These are phyloP conservation scores for Taenioides sp. DNA, from an alignment of 2,797 vertebrate genomes.

Conservation along the genomic window DNA sequence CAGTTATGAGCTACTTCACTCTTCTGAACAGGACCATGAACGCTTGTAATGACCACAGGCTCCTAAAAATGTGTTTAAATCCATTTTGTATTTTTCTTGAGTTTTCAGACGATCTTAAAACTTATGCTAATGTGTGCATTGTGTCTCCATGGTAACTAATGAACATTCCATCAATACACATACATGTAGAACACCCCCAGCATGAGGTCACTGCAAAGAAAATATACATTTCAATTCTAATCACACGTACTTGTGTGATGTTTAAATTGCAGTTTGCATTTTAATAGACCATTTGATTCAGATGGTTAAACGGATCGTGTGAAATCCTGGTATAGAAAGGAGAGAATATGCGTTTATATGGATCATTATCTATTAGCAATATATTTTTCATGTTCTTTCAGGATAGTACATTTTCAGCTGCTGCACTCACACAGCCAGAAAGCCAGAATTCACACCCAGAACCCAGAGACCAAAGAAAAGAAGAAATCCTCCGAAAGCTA, in stretches of 20 bases:
- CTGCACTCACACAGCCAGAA: neutral
- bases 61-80: no score
- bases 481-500: neutral
- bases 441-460: neutral
- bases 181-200: no score
- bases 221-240: neutral
- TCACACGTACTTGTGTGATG: neutral
- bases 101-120: no score
- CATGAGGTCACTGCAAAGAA: no score
- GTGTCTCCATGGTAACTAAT: no score
- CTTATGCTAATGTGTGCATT: no score
- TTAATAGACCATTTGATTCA: neutral
- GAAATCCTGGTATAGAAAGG: neutral
- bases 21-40: no score
- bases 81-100: no score
- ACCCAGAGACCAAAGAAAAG: neutral
- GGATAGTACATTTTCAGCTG: neutral
- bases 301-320: neutral
- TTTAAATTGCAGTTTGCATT: neutral
- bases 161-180: no score
- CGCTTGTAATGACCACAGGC: no score
- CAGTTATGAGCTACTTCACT: no score
- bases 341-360: neutral
- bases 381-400: neutral
- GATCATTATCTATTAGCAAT: neutral